phyloP scores from a whole-genome alignment of 2,113 vertebrate genomes.

The Centropus unirufus region DNA sequence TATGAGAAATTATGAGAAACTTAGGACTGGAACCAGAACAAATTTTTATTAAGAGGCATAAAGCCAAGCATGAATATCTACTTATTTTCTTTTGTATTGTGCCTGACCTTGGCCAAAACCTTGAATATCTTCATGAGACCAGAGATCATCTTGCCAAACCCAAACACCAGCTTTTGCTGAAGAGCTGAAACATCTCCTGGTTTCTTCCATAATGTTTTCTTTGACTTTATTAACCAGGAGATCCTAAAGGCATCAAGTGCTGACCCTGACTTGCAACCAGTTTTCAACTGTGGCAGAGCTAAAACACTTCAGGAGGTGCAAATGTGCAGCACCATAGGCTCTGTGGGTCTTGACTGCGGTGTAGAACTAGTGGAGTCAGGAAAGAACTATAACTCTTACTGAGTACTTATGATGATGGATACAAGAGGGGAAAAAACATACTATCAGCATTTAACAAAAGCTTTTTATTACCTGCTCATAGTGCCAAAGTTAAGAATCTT shows the following conservation, averaged over 20 bases:
- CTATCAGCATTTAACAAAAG: not conserved
- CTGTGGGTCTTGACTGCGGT: not conserved
- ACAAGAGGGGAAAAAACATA: not conserved
- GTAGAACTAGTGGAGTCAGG: not conserved
- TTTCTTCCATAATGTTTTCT: not conserved
- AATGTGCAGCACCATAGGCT: not conserved
- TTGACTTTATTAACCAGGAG: not conserved
- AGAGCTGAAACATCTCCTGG: not conserved
- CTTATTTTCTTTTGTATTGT: not conserved
- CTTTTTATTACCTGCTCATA: not conserved
- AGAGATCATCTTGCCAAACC: not conserved
- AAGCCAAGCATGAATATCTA: conserved; percentile 11
- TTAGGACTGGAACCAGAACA: not conserved
- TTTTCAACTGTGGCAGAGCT: not conserved
- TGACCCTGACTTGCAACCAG: not conserved
- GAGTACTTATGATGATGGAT: not conserved
- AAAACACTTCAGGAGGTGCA: not conserved
- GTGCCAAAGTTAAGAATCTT: not conserved
- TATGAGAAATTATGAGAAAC: not conserved
- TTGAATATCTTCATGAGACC: not conserved
- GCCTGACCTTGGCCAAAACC: not conserved
- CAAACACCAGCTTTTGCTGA: not conserved
- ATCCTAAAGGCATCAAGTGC: not conserved
- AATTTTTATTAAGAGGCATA: not conserved
- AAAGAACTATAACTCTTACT: not conserved